phyloP scores from a whole-genome alignment of 2,113 vertebrate species.

The Cromileptes altivelis region DNA sequence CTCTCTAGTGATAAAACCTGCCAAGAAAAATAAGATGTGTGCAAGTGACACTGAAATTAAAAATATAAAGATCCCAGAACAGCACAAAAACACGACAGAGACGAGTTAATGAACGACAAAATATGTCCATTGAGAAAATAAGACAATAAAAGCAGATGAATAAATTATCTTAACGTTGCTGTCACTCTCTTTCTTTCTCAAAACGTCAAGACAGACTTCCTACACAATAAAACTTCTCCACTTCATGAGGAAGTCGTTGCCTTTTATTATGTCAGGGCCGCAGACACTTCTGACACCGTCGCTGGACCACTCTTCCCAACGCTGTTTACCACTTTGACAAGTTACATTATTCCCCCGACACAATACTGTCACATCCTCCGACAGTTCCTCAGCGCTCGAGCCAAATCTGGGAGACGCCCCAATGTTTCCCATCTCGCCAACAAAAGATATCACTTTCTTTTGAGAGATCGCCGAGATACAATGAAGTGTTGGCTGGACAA shows the following conservation, averaged over 20 bases:
- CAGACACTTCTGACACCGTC: constrained; percentile 79
- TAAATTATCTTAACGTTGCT: constrained; percentile 11
- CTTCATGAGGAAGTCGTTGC: constrained; percentile 82
- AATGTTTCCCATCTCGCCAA: constrained; percentile 39
- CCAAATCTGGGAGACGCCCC: constrained; percentile 49
- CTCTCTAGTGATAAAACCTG: not conserved
- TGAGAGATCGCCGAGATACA: not conserved
- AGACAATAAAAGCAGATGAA: not conserved
- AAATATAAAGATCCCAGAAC: not conserved
- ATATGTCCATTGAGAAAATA: not conserved
- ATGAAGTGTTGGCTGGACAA: constrained; percentile 6
- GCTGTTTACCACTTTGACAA: constrained; percentile 81
- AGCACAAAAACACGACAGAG: not conserved
- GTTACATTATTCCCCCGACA: constrained; percentile 76
- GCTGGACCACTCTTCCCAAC: constrained; percentile 71
- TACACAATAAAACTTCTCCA: constrained; percentile 46
- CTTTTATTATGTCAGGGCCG: constrained; percentile 75
- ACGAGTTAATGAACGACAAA: constrained; percentile 18
- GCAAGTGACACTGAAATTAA: not conserved
- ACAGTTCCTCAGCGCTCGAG: constrained; percentile 53
- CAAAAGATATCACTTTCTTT: constrained; percentile 22
- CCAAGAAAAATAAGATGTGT: not conserved
- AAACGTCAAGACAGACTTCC: constrained; percentile 21
- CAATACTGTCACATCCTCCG: constrained; percentile 63
- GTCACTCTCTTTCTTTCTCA: constrained; percentile 10